Evolutionary conservation across 1,140 invertebrate genomes (phyloP), one percentile per base, ranked within the genome.

Genomic region (Heliconius himera): DNA sequence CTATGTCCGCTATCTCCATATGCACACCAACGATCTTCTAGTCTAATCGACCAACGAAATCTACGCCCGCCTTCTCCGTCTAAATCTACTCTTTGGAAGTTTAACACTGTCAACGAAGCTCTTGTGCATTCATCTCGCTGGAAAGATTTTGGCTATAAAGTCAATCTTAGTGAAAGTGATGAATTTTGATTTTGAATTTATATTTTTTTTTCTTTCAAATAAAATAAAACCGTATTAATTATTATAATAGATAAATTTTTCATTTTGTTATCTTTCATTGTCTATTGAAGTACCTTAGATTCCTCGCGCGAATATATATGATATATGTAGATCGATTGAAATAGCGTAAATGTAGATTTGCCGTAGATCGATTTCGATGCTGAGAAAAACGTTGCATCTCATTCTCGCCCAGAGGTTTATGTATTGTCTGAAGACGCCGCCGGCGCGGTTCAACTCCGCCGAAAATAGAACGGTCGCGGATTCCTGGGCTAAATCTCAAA

Each of bases 401-500:
- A 86, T 89, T 93, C 82, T 83, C 89, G 84, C 92, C 75, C 84
- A 73, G 51, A 75, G 29, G 46, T 78, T 36, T 33, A 56, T 76
- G 70, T 74, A 78, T 79, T 70, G 85, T 85, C 70, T 81, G 87
- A 90, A 87, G 87, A 84, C 85, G 81, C 79, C 84, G 84, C 82
- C 84, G 83, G 84, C 81, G 86, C 84, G 84, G 87, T 91, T 86
- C 85, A 88, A 93, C 89, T 93, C 83, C 88, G 88, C 93, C 88
- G 88, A 94, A 95, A 95, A 95, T 95, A 95, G 94, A 94, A 94
- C 91, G 87, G 85, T 91, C 86, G 91, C 92, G 89, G 94, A 95
- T 95, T 95, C 94, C 94, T 95, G 94, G 94, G 94, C 94, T 92
- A 94, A 95, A 95, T 95, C 94, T 95, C 95, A 95, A 95, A 95